These are phyloP conservation scores for Ametastegia equiseti DNA, from an alignment of 2,888 invertebrate genomes.

Conservation along the genomic window DNA sequence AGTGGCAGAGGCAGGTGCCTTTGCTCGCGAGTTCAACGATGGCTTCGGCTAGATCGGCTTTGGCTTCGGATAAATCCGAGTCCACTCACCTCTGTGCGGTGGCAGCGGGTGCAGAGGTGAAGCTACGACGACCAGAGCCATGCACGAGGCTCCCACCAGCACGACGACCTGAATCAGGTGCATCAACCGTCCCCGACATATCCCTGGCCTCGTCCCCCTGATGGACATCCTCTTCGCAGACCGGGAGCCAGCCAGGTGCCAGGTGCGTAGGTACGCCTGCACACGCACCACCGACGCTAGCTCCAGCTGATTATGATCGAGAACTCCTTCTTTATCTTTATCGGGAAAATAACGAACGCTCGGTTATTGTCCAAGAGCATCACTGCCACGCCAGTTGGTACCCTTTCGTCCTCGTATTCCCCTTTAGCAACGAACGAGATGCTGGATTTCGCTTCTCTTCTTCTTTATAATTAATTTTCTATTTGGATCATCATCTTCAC, in stretches of 20 bases:
- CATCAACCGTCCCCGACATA: constrained; percentile 59
- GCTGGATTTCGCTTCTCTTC: no score
- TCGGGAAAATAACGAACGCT: neutral
- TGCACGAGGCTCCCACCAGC: constrained; percentile 50
- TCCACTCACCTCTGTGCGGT: constrained; percentile 68
- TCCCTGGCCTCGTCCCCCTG: constrained; percentile 51
- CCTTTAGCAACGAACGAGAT: no score
- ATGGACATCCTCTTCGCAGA: constrained; percentile 53
- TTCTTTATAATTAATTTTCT: no score
- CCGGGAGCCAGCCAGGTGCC: constrained; percentile 16
- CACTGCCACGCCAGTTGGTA: constrained; percentile 26
- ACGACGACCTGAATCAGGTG: constrained; percentile 59
- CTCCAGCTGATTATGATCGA: neutral
- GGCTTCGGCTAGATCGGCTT: neutral
- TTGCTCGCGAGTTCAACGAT: constrained; percentile 22
- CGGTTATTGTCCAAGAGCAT: neutral
- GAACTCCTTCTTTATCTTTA: neutral
- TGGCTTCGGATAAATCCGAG: neutral
- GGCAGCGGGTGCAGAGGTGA: constrained; percentile 68
- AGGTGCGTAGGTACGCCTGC: constrained; percentile 26
- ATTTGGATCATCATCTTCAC: no score
- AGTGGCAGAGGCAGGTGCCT: no score
- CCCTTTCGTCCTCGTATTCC: no score
- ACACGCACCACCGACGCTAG: constrained; percentile 21
- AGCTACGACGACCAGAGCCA: constrained; percentile 59